phyloP scores from a whole-genome alignment of 2,888 invertebrate species.

The Carpatolechia fugitivella region DNA sequence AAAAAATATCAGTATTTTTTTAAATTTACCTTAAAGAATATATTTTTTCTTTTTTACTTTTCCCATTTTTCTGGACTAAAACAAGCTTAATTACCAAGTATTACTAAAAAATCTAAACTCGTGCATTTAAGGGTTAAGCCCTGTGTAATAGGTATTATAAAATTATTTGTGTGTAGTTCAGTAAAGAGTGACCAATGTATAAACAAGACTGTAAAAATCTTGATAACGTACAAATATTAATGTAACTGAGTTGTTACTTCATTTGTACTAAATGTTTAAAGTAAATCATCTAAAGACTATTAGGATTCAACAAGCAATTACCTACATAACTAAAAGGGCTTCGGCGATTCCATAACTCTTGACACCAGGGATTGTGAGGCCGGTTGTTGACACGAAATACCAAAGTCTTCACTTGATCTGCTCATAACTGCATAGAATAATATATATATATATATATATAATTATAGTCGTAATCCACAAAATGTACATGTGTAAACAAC shows the following conservation, averaged over 20 bases:
- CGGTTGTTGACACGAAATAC: neutral
- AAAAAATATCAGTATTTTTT: no score
- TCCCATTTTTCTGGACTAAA: no score
- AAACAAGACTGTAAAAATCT: conserved; percentile 65
- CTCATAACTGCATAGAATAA: neutral
- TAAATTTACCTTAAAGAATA: neutral
- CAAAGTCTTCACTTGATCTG: neutral
- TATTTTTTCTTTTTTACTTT: no score
- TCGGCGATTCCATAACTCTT: no score
- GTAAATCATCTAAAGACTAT: neutral
- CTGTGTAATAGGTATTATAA: conserved; percentile 26
- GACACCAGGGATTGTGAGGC: no score
- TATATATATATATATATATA: no score
- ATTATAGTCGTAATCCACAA: neutral
- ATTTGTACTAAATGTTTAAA: conserved; percentile 3
- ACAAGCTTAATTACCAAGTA: no score
- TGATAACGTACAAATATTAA: conserved; percentile 69
- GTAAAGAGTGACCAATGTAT: conserved; percentile 63
- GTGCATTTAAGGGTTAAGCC: conserved; percentile 15
- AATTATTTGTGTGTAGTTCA: conserved; percentile 15
- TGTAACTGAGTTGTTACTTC: conserved; percentile 25
- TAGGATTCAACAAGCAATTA: no score
- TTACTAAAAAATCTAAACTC: no score
- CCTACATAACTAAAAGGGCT: no score
- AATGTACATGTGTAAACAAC: conserved; percentile 45